Conservation (phyloP, 2,888 invertebrate genomes). For the Campaea margaritaria region DNA sequence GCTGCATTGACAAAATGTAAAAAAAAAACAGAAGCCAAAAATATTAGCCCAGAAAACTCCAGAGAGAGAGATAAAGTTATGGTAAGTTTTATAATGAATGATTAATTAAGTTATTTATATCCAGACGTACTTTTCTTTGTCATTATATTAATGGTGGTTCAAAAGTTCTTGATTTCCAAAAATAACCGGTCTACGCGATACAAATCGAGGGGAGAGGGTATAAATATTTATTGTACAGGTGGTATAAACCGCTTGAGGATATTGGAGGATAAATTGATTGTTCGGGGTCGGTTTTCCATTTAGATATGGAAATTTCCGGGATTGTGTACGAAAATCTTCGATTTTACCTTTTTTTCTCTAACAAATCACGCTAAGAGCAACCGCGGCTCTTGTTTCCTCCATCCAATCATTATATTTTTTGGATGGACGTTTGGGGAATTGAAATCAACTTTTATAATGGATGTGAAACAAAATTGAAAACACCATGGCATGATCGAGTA, state of each 20-base stretch:
- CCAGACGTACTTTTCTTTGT: constrained; percentile 15
- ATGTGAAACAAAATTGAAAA: too few relatives aligned
- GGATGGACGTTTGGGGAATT: constrained; percentile 16
- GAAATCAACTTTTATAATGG: constrained; percentile 20
- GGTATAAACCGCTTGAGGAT: constrained; percentile 84
- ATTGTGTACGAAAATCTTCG: constrained; percentile 84
- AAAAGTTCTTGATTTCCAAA: constrained; percentile 54
- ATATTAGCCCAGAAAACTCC: too few relatives aligned
- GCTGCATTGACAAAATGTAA: too few relatives aligned
- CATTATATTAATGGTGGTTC: constrained; percentile 30
- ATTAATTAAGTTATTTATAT: constrained; percentile 19
- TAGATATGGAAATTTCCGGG: constrained; percentile 85
- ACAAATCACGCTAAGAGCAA: constrained; percentile 76
- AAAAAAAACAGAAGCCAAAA: too few relatives aligned
- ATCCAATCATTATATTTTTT: constrained; percentile 48
- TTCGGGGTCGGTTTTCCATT: constrained; percentile 85
- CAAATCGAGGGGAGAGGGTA: constrained; percentile 76
- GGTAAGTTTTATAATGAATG: constrained; percentile 1
- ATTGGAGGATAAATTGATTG: constrained; percentile 85
- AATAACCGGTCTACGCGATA: constrained; percentile 63
- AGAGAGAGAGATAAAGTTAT: too few relatives aligned
- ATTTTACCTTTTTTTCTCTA: constrained; percentile 75
- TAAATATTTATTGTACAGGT: constrained; percentile 85
- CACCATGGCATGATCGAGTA: too few relatives aligned
- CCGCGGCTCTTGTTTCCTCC: constrained; percentile 51